phyloP scores from a whole-genome alignment of 2,888 invertebrate species.

The Elysia crispata region DNA sequence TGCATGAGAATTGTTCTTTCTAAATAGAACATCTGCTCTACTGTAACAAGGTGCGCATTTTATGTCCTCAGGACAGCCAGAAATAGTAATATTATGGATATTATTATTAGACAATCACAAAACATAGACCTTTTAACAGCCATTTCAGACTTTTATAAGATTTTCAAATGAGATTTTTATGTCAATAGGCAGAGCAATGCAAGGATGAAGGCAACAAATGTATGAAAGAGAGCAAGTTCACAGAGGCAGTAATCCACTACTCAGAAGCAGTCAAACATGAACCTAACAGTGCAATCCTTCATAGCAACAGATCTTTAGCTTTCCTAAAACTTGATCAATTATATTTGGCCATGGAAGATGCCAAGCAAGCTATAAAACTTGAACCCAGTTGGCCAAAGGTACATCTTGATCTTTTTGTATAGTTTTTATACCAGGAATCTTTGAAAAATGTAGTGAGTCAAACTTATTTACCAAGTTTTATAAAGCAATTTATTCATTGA shows the following conservation, averaged over 20 bases:
- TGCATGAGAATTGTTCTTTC: too few relatives aligned
- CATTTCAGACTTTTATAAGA: too few relatives aligned
- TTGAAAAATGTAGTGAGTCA: neutral
- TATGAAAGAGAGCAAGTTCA: constrained; percentile 85
- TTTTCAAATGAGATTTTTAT: neutral
- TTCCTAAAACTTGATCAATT: constrained; percentile 88
- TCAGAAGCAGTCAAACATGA: constrained; percentile 87
- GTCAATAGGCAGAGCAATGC: constrained; percentile 80
- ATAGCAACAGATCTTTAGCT: constrained; percentile 89
- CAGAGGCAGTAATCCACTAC: constrained; percentile 88
- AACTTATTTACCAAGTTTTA: neutral
- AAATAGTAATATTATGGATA: too few relatives aligned
- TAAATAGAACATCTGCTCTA: too few relatives aligned
- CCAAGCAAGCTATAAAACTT: constrained; percentile 85
- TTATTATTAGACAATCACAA: too few relatives aligned
- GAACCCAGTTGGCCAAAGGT: constrained; percentile 90
- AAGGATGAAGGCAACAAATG: constrained; percentile 87
- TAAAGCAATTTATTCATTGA: neutral
- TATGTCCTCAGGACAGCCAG: too few relatives aligned
- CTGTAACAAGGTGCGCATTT: too few relatives aligned
- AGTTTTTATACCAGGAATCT: neutral
- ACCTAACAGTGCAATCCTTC: constrained; percentile 84
- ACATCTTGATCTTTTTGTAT: constrained; percentile 50
- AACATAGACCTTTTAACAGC: too few relatives aligned
- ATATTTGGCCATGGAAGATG: constrained; percentile 87